A percentile compares a stretch with the other conserved stretches of the same genome.
Evolutionary conservation across 1,140 invertebrate species (phyloP).

Genomic region (Drosophila willistoni): DNA sequence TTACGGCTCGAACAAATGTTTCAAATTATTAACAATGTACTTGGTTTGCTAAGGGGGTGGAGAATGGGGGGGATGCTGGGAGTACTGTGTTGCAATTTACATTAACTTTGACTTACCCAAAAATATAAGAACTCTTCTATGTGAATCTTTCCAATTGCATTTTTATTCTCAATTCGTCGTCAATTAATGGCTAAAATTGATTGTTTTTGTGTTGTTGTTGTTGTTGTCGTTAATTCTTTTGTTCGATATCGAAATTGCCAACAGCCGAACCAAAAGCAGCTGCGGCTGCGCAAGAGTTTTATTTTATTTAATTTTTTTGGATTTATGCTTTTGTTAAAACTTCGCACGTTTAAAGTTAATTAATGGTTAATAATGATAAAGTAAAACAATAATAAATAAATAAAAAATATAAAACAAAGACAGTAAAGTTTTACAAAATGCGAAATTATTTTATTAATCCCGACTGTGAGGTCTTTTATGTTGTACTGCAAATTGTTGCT

Average conservation of each 20-base stretch:
- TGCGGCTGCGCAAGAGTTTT: constrained; percentile 26
- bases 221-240: constrained; percentile 12
- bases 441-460: background rate
- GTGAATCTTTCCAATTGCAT: constrained; percentile 10
- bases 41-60: background rate
- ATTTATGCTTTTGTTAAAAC: background rate
- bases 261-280: constrained; percentile 6
- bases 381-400: constrained; percentile 22
- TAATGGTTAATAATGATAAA: constrained; percentile 21
- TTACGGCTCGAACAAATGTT: constrained; percentile 15
- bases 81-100: background rate
- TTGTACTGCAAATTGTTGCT: background rate
- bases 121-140: background rate
- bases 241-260: constrained; percentile 21
- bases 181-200: constrained; percentile 14
- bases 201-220: constrained; percentile 8
- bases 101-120: background rate
- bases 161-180: constrained; percentile 1
- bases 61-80: too few species aligned
- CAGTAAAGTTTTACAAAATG: background rate
- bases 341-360: constrained; percentile 21
- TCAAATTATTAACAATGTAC: constrained; percentile 42
- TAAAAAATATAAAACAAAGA: background rate
- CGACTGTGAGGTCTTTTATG: background rate
- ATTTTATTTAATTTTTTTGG: background rate